Evolutionary conservation across 30 jellyfish, hydroid and myxozoan genomes (phyloP).

Genomic region (Turritopsis dohrnii): DNA sequence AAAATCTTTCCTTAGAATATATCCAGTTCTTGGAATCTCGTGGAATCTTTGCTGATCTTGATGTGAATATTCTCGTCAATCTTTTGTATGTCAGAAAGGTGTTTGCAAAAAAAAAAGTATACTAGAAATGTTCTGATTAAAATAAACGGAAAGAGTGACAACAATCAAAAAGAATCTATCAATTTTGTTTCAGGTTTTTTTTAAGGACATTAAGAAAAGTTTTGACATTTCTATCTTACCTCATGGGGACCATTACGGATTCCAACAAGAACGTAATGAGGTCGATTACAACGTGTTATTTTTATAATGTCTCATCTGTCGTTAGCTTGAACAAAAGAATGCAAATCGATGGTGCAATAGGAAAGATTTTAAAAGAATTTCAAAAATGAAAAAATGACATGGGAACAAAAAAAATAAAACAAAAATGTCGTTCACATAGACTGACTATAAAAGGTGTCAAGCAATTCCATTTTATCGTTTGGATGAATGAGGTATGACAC

Average conservation of each 20-base stretch:
- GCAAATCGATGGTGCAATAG: not conserved
- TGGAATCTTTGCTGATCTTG: too few species aligned
- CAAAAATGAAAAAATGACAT: not conserved
- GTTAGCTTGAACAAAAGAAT: not conserved
- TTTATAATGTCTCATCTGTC: not conserved
- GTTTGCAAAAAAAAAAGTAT: too few species aligned
- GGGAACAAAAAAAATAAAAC: not conserved
- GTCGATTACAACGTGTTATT: not conserved
- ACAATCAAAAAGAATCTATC: too few species aligned
- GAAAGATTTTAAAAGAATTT: not conserved
- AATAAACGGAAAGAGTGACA: too few species aligned
- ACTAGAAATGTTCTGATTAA: too few species aligned
- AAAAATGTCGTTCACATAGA: not conserved
- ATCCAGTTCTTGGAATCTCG: too few species aligned
- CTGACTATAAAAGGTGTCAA: not conserved
- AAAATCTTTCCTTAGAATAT: too few species aligned
- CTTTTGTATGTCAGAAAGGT: too few species aligned
- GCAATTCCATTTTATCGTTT: not conserved
- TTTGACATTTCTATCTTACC: not conserved
- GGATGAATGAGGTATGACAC: too few species aligned
- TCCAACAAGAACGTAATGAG: not conserved
- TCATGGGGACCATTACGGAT: not conserved
- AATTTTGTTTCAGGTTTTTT: not conserved
- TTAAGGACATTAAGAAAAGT: too few species aligned
- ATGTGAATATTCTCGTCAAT: too few species aligned